phyloP scores from a whole-genome alignment of 1,140 invertebrate genomes.

The Amphibalanus amphitrite region DNA sequence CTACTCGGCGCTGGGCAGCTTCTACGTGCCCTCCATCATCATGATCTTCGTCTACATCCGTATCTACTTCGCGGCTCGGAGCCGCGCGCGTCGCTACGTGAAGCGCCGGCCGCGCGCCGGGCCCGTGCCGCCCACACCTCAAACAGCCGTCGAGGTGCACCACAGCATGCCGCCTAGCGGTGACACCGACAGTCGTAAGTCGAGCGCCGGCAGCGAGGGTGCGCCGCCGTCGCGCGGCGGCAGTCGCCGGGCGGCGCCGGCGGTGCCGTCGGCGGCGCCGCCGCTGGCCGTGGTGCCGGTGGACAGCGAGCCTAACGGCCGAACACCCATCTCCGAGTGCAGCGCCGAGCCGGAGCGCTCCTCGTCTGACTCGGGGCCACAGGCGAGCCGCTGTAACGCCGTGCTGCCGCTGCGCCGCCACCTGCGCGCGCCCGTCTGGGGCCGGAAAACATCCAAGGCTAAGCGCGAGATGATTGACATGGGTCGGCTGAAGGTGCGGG shows the following conservation, averaged over 20 bases:
- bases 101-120: constrained; percentile 5
- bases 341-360: constrained; percentile 63
- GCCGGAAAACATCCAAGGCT: constrained; percentile 34
- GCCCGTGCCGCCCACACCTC: not conserved
- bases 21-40: constrained; percentile 95
- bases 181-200: constrained; percentile 5
- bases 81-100: constrained; percentile 15
- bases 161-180: constrained; percentile 9
- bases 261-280: not conserved
- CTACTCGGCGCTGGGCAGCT: constrained; percentile 92
- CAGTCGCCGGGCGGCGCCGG: not conserved
- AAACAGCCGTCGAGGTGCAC: constrained; percentile 14
- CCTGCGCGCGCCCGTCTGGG: constrained; percentile 63
- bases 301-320: no score
- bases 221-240: not conserved
- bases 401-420: constrained; percentile 70
- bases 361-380: constrained; percentile 77
- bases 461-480: constrained; percentile 25
- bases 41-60: constrained; percentile 99
- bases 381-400: constrained; percentile 63
- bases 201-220: not conserved
- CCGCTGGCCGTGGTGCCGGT: not conserved
- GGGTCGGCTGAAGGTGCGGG: constrained; percentile 19
- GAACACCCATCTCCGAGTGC: no score
- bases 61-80: constrained; percentile 81